These are phyloP conservation scores for Cardiocondyla obscurior DNA, from an alignment of 1,140 invertebrate genomes.

Conservation along the genomic window DNA sequence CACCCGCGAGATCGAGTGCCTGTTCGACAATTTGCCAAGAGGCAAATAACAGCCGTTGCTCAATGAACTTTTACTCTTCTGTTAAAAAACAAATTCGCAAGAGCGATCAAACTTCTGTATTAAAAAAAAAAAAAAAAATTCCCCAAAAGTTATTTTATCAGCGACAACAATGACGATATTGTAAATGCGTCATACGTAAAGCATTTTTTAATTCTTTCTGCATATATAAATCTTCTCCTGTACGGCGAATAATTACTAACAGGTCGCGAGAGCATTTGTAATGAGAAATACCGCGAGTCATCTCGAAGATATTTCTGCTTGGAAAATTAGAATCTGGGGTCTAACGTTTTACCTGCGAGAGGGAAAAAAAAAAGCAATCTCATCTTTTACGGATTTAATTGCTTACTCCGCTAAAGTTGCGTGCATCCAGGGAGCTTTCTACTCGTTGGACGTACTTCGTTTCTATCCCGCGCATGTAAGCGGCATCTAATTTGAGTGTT, in stretches of 20 bases:
- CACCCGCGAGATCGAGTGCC: not conserved
- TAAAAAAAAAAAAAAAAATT: not conserved
- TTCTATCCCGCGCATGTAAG: not conserved
- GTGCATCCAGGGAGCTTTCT: constrained; percentile 5
- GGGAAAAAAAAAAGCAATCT: not conserved
- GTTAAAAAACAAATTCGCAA: too few relatives aligned
- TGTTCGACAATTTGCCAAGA: not conserved
- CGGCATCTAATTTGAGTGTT: not conserved
- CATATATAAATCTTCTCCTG: too few relatives aligned
- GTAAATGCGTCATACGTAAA: not conserved
- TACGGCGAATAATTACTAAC: not conserved
- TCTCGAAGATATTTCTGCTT: not conserved
- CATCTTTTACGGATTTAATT: constrained; percentile 23
- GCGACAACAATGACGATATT: not conserved
- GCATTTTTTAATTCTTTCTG: not conserved
- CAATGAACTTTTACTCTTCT: not conserved
- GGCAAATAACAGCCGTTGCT: not conserved
- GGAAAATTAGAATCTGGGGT: constrained; percentile 8
- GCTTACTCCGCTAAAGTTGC: not conserved
- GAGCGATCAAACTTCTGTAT: not conserved
- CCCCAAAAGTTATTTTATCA: not conserved
- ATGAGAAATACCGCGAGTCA: not conserved
- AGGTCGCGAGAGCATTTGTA: not conserved
- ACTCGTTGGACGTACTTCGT: not conserved
- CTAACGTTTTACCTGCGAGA: not conserved